These are phyloP conservation scores for Alaudala cheleensis DNA, from an alignment of 2,113 vertebrate species.

Conservation along the genomic window DNA sequence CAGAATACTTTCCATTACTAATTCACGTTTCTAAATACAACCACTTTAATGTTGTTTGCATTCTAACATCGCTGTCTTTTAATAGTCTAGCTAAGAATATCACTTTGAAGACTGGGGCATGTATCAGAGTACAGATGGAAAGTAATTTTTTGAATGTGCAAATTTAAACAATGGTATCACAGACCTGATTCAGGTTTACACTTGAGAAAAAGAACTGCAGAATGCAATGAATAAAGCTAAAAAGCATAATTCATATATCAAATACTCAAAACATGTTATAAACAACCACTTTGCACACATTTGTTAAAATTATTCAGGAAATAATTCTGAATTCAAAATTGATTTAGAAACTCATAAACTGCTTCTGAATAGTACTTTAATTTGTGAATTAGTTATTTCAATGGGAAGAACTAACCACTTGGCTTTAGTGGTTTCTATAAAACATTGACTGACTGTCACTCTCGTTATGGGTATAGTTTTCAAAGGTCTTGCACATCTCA, in stretches of 20 bases:
- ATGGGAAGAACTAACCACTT: not conserved
- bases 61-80: not conserved
- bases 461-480: not conserved
- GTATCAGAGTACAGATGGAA: not conserved
- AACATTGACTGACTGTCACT: not conserved
- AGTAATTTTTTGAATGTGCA: not conserved
- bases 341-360: not conserved
- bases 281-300: not conserved
- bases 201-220: not conserved
- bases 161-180: not conserved
- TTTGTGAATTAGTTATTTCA: not conserved
- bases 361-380: not conserved
- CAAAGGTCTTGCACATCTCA: not conserved
- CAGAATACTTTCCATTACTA: conserved; percentile 32
- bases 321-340: not conserved
- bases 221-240: not conserved
- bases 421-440: not conserved
- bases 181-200: not conserved
- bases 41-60: not conserved
- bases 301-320: not conserved
- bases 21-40: conserved; percentile 45
- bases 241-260: not conserved
- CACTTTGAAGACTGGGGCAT: not conserved
- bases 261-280: not conserved
- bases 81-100: not conserved